These are phyloP conservation scores for Notarius lentiginosus DNA, from an alignment of 2,113 vertebrate species.

Conservation along the genomic window DNA sequence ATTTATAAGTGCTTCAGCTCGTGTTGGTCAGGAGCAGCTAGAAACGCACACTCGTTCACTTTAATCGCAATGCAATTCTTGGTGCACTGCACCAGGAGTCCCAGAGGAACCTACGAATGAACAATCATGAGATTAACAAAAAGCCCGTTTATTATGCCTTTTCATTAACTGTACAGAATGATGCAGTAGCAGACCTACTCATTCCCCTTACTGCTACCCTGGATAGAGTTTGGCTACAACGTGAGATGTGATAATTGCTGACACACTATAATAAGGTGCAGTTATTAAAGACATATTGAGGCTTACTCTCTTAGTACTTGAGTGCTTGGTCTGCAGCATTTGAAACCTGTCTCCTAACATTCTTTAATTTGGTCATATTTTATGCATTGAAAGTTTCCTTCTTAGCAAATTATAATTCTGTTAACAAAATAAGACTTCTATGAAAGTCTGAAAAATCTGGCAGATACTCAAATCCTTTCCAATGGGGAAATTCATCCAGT, in stretches of 20 bases:
- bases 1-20: background rate
- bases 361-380: background rate
- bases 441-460: background rate
- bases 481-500: background rate
- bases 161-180: background rate
- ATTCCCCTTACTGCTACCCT: background rate
- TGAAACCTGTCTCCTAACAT: background rate
- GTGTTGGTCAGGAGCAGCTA: background rate
- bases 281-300: background rate
- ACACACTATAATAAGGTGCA: background rate
- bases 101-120: slow-evolving; percentile 6
- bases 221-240: background rate
- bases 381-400: background rate
- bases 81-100: background rate
- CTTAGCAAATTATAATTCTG: background rate
- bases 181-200: background rate
- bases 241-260: background rate
- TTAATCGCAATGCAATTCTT: background rate
- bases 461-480: background rate
- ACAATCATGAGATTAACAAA: background rate
- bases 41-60: background rate
- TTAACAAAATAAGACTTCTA: background rate
- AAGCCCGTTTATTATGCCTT: background rate
- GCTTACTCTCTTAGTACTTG: background rate
- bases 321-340: background rate